phyloP scores from a whole-genome alignment of 2,113 vertebrate species.

The Nicator chloris region DNA sequence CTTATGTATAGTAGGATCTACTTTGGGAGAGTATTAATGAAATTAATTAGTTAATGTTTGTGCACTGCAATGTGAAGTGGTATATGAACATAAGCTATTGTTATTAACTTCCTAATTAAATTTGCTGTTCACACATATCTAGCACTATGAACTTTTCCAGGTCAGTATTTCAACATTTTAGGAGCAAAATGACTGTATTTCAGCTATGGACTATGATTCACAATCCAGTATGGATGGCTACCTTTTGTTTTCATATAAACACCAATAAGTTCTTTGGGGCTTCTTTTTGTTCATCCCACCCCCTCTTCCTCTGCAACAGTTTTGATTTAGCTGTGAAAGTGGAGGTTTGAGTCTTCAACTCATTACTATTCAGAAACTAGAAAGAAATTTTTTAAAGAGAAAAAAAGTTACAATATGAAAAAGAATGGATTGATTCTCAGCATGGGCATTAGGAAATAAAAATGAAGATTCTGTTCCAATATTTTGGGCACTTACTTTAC shows the following conservation, averaged over 20 bases:
- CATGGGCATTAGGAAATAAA: constrained; percentile 21
- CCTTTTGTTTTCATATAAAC: neutral
- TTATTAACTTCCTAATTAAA: neutral
- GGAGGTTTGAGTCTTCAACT: neutral
- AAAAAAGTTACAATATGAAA: neutral
- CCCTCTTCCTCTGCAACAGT: neutral
- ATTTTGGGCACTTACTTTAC: constrained; percentile 36
- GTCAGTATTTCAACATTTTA: neutral
- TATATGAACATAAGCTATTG: neutral
- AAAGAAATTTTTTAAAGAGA: neutral
- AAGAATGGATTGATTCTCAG: neutral
- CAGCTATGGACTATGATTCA: neutral
- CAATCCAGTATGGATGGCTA: neutral
- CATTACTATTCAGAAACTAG: neutral
- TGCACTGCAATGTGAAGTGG: neutral
- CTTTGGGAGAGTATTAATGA: neutral
- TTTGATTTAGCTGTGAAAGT: neutral
- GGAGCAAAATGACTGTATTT: neutral
- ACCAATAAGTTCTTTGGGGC: neutral
- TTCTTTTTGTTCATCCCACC: neutral
- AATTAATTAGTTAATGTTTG: neutral
- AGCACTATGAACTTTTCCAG: neutral
- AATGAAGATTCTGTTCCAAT: constrained; percentile 20
- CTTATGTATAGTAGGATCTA: neutral
- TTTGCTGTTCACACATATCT: neutral